phyloP scores from a whole-genome alignment of 2,888 invertebrate species.

The Drosophila picticornis region DNA sequence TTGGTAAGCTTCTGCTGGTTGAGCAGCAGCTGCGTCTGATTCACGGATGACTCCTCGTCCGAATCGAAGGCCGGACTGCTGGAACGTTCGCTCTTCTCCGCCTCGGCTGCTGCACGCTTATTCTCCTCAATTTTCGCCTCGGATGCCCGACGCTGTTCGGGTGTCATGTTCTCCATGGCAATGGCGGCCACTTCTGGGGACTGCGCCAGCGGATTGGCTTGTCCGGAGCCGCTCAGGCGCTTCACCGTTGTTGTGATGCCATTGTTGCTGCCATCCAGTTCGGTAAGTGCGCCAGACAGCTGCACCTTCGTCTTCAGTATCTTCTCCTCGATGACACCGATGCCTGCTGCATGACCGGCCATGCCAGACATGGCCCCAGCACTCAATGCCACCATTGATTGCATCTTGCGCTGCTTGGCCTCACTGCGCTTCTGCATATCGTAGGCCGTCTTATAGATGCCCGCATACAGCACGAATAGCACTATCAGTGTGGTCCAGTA shows the following conservation, averaged over 20 bases:
- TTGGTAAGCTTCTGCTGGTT: slow-evolving; percentile 81
- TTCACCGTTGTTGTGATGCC: slow-evolving; percentile 81
- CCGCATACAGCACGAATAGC: slow-evolving; percentile 97
- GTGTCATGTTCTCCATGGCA: slow-evolving; percentile 63
- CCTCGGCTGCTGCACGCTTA: slow-evolving; percentile 85
- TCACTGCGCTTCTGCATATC: slow-evolving; percentile 99
- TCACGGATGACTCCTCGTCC: slow-evolving; percentile 93
- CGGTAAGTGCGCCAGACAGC: slow-evolving; percentile 54
- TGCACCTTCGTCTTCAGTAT: slow-evolving; percentile 81
- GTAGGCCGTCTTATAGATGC: slow-evolving; percentile 98
- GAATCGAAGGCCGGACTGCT: slow-evolving; percentile 98
- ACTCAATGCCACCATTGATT: slow-evolving; percentile 96
- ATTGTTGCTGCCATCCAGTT: slow-evolving; percentile 52
- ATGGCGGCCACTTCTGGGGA: slow-evolving; percentile 73
- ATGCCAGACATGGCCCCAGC: slow-evolving; percentile 96
- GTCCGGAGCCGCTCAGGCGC: slow-evolving; percentile 77
- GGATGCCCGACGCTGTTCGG: slow-evolving; percentile 76
- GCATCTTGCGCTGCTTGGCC: slow-evolving; percentile 97
- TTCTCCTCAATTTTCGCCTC: slow-evolving; percentile 74
- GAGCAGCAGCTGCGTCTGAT: slow-evolving; percentile 85
- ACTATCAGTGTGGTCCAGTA: slow-evolving; percentile 99
- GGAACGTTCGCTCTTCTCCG: slow-evolving; percentile 92
- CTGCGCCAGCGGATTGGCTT: slow-evolving; percentile 79
- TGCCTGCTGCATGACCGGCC: slow-evolving; percentile 94
- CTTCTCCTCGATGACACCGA: slow-evolving; percentile 90